Conservation (phyloP, 2,113 vertebrate species). For the Arothron firmamentum region DNA sequence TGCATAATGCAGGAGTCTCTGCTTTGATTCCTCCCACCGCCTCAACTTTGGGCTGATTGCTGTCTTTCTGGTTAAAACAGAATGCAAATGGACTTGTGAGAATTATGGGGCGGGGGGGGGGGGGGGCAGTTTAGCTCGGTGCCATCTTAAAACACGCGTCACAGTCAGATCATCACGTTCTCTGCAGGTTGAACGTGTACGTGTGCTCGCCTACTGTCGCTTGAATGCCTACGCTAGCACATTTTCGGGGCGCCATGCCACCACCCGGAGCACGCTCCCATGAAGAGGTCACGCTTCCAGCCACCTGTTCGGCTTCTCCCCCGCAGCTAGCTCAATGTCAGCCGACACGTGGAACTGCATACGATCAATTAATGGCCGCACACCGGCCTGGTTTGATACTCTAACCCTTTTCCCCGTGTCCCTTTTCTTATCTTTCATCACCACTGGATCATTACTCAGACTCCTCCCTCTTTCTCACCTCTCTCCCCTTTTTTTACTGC, state of each 20-base stretch:
- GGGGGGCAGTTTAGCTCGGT: no score
- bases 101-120: conserved; percentile 13
- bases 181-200: conserved; percentile 17
- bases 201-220: not conserved
- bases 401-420: no score
- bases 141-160: no score
- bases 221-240: conserved; percentile 26
- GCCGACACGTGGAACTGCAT: not conserved
- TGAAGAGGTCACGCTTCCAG: not conserved
- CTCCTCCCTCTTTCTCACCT: conserved; percentile 9
- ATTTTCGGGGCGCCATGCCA: conserved; percentile 29
- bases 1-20: conserved; percentile 52
- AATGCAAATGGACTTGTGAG: conserved; percentile 57
- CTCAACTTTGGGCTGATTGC: conserved; percentile 37
- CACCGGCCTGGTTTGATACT: no score
- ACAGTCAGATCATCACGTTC: conserved; percentile 20
- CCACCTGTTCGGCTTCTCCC: not conserved
- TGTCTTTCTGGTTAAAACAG: conserved; percentile 46
- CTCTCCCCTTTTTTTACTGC: conserved; percentile 10
- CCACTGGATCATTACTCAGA: not conserved
- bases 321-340: not conserved
- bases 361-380: no score
- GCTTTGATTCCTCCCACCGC: conserved; percentile 50
- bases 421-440: not conserved
- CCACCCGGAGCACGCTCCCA: not conserved